phyloP scores from a whole-genome alignment of 2,888 invertebrate species.

The Stenurella melanura region DNA sequence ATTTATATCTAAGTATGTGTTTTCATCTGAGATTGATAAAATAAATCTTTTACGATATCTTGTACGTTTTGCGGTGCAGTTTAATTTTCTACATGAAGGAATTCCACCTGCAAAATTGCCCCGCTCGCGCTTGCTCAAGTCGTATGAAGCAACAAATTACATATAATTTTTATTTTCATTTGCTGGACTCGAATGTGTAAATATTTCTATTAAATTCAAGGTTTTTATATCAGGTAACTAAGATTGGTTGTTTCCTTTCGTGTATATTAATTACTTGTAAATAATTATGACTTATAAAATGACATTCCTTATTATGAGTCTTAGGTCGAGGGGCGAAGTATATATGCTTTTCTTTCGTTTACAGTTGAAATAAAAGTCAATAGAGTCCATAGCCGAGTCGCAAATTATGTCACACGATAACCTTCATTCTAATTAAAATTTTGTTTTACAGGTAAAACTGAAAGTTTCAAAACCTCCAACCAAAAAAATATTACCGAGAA shows the following conservation, averaged over 20 bases:
- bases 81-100: conserved; percentile 15
- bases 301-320: no score
- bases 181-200: conserved; percentile 13
- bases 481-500: no score
- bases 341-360: no score
- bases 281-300: neutral
- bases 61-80: neutral
- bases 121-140: neutral
- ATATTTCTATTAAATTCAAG: conserved; percentile 18
- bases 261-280: neutral
- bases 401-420: no score
- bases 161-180: conserved; percentile 15
- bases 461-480: no score
- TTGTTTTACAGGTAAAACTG: no score
- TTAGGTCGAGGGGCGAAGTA: no score
- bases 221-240: conserved; percentile 1
- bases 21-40: neutral
- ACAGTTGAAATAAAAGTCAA: no score
- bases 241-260: neutral
- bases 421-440: no score
- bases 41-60: neutral
- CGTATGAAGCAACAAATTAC: conserved; percentile 11
- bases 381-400: no score
- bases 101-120: conserved; percentile 7
- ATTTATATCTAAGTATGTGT: neutral